phyloP scores from a whole-genome alignment of 2,888 invertebrate genomes.

The Aelia acuminata region DNA sequence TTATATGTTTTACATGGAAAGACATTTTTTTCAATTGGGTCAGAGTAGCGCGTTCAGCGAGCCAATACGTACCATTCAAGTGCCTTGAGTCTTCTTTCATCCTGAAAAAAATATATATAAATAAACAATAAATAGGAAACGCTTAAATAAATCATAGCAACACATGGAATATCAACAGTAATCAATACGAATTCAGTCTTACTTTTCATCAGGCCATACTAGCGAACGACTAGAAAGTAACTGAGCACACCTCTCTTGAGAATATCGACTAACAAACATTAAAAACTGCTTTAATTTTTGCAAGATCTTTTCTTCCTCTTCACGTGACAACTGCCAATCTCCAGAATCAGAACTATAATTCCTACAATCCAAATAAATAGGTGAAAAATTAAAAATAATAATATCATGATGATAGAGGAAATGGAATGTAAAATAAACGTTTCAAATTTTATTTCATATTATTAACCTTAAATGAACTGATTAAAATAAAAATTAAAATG shows the following conservation, averaged over 20 bases:
- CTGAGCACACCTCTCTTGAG: constrained; percentile 92
- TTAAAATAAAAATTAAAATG: no score
- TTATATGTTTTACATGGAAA: constrained; percentile 64
- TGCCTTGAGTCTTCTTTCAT: constrained; percentile 61
- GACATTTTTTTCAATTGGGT: constrained; percentile 66
- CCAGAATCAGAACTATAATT: constrained; percentile 62
- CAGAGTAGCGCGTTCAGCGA: constrained; percentile 66
- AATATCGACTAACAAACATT: constrained; percentile 88
- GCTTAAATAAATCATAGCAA: constrained; percentile 32
- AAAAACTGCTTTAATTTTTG: constrained; percentile 83
- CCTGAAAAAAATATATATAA: constrained; percentile 54
- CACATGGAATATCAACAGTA: background rate
- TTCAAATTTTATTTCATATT: no score
- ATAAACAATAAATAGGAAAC: background rate
- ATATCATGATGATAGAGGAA: background rate
- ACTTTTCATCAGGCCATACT: constrained; percentile 66
- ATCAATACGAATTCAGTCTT: background rate
- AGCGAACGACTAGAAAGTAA: constrained; percentile 79
- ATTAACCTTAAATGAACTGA: no score
- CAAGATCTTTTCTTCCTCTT: constrained; percentile 79
- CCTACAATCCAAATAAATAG: background rate
- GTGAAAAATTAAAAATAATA: background rate
- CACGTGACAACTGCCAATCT: constrained; percentile 65
- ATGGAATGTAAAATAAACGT: background rate
- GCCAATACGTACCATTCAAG: constrained; percentile 63